These are phyloP conservation scores for Drosophila siamana DNA, from an alignment of 2,888 invertebrate species.

Conservation along the genomic window DNA sequence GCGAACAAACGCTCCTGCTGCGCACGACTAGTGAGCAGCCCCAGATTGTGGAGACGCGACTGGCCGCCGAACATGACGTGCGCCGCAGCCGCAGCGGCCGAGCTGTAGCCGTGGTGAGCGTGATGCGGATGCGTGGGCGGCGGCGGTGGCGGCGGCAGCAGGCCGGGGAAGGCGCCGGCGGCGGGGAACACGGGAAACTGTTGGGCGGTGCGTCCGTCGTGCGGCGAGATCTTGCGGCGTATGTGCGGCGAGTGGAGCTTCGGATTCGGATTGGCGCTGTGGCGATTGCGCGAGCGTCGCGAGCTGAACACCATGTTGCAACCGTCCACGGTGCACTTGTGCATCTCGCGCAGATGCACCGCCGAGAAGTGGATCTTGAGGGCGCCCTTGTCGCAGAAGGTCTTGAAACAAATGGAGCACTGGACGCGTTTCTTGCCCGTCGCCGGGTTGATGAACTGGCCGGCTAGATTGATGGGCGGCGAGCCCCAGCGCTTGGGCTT, in stretches of 20 bases:
- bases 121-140: constrained; percentile 44
- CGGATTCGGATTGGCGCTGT: constrained; percentile 99
- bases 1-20: constrained; percentile 54
- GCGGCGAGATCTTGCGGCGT: constrained; percentile 96
- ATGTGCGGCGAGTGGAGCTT: constrained; percentile 98
- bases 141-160: constrained; percentile 65
- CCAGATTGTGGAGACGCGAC: constrained; percentile 55
- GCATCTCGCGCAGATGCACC: constrained; percentile 99
- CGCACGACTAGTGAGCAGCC: constrained; percentile 67
- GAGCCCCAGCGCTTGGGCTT: constrained; percentile 89
- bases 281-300: constrained; percentile 96
- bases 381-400: constrained; percentile 99
- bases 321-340: constrained; percentile 99
- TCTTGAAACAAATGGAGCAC: constrained; percentile 99
- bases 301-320: constrained; percentile 99
- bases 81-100: constrained; percentile 59
- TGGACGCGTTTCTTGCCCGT: constrained; percentile 98
- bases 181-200: constrained; percentile 88
- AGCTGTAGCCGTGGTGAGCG: constrained; percentile 50
- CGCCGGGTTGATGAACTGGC: constrained; percentile 95
- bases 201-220: constrained; percentile 95
- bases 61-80: constrained; percentile 71
- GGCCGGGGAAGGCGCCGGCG: constrained; percentile 87
- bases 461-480: constrained; percentile 93
- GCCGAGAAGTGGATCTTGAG: constrained; percentile 99